Evolutionary conservation across 2,797 vertebrate genomes (phyloP), one percentile per base, ranked within the genome.

Genomic region (Brachyrhaphis roseni): DNA sequence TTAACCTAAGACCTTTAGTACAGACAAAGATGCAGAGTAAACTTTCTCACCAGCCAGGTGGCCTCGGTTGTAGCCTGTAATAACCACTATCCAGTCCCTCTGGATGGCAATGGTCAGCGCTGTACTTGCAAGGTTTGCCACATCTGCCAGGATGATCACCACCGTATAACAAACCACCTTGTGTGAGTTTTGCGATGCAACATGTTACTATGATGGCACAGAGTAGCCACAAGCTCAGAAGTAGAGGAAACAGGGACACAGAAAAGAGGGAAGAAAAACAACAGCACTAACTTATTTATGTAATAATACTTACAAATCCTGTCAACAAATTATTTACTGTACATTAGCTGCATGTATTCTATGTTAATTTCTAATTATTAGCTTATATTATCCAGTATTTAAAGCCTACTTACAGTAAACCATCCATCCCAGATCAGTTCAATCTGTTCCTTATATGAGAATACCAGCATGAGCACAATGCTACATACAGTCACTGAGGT

Each of bases 91-190:
- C 95, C 92, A 91, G 77, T 96, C 95, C 93, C 94, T 96, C 92
- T 96, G 95, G 88, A 96, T 95, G 89, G 94, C 92, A 87, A 94
- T 92, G 87, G 94, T 95, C 90, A 96, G 91, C 12, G 92, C 95
- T 11, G 92, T 95, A 87, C 95, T 95, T 78, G 92, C 95, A 82
- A 95, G 95, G 91, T 96, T 97, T 47, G 92, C 95, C 91, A 96
- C 91, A 92, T 95, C 95, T 85, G 89, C 95, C 94, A 97, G 93
- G 88, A 92, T 46, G 90, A 96, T 96, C 92, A 96, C 94, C 81
- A 92, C 95, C 91, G 94, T 91, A 72, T 95, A 95, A 95, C 95
- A 96, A 94, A 95, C 93, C 93, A 95, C 95, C 95, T 97, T 89
- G 84, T 92, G 89, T 91, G 88, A 92, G 88, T 94, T 94, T 94